Base-by-base conservation (phyloP, 2,888 invertebrate genomes). In the Agonopterix heracliana region DNA sequence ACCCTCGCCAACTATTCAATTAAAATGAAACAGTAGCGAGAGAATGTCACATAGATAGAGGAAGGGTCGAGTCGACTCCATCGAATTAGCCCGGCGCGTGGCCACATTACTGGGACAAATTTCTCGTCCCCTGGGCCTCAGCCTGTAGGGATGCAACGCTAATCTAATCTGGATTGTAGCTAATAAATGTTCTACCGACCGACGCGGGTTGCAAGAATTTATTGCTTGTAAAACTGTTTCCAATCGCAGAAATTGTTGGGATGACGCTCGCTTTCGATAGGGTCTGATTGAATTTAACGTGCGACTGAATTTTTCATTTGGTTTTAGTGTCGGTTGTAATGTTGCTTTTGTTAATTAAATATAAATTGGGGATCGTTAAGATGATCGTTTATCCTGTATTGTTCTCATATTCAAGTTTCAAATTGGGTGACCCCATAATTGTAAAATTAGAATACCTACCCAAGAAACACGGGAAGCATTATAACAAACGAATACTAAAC, bases 171-270 rank as follows among this genome's bases (percentile, higher is more conserved):
- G 79, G 82, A 82, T 83, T 83, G 85, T 74, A 86, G 81, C 84
- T 87, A 87, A 88, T 88, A 88, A 88, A 88, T 88, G 86, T 87
- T 81, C 78, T 79, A 84, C 66, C 76, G 76, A 72, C 72, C 70
- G 78, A 78, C 79, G 73, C 77, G 72, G 77, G 76, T 74, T 74
- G 78, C 75, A 78, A 74, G 69, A 85, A 86, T 88, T 87, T 88
- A 87, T 88, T 73, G 87, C 87, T 86, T 86, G 86, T 85, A 87
- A 87, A 88, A 87, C 86, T 88, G 85, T 87, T 86, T 85, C 85
- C 85, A 87, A 88, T 87, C 82, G 86, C 64, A 74, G 79, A 75
- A 78, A 85, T 81, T 77, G 83, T 73, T 68, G 64, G 77, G 75
- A 74, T 79, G 80, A 79, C 75, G 73, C 70, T 62, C 61, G 61